Evolutionary conservation across 2,888 invertebrate genomes (phyloP).

Genomic region (Stomorhina lunata): DNA sequence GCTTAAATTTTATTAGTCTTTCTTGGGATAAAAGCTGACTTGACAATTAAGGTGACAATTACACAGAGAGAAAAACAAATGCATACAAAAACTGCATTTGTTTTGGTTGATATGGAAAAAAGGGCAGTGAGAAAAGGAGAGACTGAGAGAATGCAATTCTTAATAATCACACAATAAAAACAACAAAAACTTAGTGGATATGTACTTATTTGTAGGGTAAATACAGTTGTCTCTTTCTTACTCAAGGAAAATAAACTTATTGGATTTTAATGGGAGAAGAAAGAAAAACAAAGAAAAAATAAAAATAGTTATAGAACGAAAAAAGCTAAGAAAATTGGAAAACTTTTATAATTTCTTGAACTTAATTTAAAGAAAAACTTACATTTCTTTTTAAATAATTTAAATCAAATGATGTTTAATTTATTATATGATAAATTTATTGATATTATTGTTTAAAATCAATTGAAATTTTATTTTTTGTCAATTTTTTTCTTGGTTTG

Average conservation of each 20-base stretch:
- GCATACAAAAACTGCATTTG: conserved; percentile 45
- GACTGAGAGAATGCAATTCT: conserved; percentile 1
- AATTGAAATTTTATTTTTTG: neutral
- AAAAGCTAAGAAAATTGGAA: neutral
- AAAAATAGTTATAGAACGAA: conserved; percentile 49
- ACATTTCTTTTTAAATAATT: too few species aligned
- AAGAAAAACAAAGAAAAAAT: conserved; percentile 29
- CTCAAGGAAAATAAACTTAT: neutral
- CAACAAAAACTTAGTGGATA: neutral
- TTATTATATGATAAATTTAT: too few species aligned
- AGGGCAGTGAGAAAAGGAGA: conserved; percentile 9
- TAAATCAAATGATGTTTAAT: too few species aligned
- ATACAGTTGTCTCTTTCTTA: conserved; percentile 29
- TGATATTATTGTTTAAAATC: too few species aligned
- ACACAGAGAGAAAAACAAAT: neutral
- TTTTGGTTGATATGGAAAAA: neutral
- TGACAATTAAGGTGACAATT: conserved; percentile 35
- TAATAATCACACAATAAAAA: conserved; percentile 14
- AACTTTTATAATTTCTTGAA: neutral
- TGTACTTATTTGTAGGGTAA: neutral
- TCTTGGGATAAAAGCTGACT: conserved; percentile 28
- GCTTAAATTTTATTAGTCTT: neutral
- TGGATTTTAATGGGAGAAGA: neutral
- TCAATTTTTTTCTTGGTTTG: neutral
- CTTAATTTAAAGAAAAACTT: neutral